phyloP scores from a whole-genome alignment of 2,888 invertebrate genomes.

The Elmis aenea region DNA sequence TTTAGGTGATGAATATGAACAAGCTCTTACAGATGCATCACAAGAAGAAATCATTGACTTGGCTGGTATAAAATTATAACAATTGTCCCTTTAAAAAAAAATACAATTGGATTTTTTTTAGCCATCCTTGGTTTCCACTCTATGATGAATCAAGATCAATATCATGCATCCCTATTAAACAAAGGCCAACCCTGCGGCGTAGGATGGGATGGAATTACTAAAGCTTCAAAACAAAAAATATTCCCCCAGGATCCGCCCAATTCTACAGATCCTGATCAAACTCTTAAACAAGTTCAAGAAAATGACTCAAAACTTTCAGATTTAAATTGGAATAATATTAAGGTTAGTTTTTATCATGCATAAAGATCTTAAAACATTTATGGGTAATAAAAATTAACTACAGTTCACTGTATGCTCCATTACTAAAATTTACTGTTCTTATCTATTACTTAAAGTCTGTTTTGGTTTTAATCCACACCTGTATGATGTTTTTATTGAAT shows the following conservation, averaged over 20 bases:
- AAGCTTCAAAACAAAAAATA: conserved; percentile 85
- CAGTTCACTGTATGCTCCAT: too few relatives aligned
- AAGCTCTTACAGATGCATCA: conserved; percentile 79
- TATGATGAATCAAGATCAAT: conserved; percentile 99
- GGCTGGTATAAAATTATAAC: conserved; percentile 67
- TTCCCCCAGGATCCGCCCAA: conserved; percentile 96
- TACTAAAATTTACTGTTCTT: too few relatives aligned
- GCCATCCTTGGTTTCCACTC: conserved; percentile 99
- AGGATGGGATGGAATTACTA: conserved; percentile 93
- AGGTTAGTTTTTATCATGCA: too few relatives aligned
- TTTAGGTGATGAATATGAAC: conserved; percentile 90
- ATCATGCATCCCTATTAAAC: conserved; percentile 91
- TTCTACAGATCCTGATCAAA: conserved; percentile 90
- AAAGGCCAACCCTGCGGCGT: conserved; percentile 86
- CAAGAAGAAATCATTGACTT: conserved; percentile 98
- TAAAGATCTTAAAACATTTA: conserved; percentile 1
- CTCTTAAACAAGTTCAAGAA: conserved; percentile 82
- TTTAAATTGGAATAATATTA: conserved; percentile 99
- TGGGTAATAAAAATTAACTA: too few relatives aligned
- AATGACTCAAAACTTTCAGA: conserved; percentile 84
- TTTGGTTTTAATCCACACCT: too few relatives aligned
- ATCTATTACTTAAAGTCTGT: too few relatives aligned
- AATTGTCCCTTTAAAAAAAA: too few relatives aligned
- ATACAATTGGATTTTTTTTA: conserved; percentile 38
- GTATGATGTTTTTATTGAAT: too few relatives aligned